Conservation (phyloP, 35 echinoderm and acorn worm species). For the Lytechinus pictus region DNA sequence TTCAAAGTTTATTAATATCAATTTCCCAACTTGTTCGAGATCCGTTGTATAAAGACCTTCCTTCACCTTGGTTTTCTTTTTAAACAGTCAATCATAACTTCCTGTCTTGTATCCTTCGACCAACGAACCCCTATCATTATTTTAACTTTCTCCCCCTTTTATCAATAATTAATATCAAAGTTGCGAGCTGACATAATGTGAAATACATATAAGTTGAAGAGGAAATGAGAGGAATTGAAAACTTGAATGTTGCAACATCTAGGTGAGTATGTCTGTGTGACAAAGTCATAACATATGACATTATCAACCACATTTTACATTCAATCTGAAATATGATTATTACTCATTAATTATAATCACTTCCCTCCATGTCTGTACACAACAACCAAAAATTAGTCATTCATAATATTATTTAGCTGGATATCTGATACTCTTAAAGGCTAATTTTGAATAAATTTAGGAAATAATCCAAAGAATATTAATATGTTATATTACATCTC, state of each 20-base stretch:
- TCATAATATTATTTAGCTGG: too few relatives aligned
- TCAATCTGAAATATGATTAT: not conserved
- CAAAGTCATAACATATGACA: not conserved
- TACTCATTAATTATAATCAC: conserved; percentile 7
- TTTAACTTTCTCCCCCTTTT: not conserved
- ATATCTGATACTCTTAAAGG: too few relatives aligned
- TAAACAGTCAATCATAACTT: not conserved
- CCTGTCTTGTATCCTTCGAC: not conserved
- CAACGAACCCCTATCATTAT: not conserved
- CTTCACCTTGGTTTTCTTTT: not conserved
- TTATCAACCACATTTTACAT: not conserved
- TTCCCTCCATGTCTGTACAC: not conserved
- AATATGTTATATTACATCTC: too few relatives aligned
- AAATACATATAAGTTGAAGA: not conserved
- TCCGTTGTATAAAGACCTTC: not conserved
- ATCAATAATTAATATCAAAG: not conserved
- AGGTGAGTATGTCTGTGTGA: not conserved
- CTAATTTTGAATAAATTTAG: too few relatives aligned
- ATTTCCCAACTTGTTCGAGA: conserved; percentile 1
- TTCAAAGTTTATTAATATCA: conserved; percentile 1
- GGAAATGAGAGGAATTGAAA: not conserved
- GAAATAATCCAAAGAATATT: too few relatives aligned
- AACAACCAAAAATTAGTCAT: not conserved
- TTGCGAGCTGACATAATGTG: not conserved
- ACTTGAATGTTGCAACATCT: not conserved